Conservation (phyloP, 2,113 vertebrate species). For the Syngnathoides biaculeatus region DNA sequence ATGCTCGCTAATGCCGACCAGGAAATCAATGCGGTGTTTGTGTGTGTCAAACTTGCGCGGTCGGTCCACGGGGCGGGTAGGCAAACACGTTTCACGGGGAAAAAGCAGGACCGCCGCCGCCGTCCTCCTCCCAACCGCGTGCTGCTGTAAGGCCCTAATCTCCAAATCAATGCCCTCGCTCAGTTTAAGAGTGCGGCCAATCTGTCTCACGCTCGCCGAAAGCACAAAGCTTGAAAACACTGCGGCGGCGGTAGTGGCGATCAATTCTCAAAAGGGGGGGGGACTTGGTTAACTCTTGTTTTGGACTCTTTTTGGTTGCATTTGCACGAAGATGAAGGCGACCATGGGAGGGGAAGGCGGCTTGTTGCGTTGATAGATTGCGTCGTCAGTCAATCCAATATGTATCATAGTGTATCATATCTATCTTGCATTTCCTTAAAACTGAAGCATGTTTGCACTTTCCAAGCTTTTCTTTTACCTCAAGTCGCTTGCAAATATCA, state of each 20-base stretch:
- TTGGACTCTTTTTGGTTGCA: background rate
- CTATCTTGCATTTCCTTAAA: background rate
- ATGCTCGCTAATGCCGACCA: background rate
- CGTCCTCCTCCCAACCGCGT: background rate
- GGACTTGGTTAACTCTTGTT: background rate
- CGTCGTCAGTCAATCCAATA: background rate
- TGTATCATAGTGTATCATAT: too few relatives aligned
- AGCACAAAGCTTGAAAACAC: background rate
- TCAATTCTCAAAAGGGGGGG: background rate
- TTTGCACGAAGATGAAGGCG: background rate
- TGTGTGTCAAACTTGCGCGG: background rate
- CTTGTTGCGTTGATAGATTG: background rate
- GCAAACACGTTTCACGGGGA: background rate
- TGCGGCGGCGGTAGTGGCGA: background rate
- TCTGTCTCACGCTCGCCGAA: background rate
- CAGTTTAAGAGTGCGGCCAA: background rate
- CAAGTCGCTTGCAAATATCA: background rate
- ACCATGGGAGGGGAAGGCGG: background rate
- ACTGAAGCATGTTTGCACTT: background rate
- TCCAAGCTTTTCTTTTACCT: background rate
- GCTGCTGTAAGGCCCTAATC: conserved; percentile 1
- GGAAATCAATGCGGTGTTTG: conserved; percentile 2
- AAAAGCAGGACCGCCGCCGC: background rate
- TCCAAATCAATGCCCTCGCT: background rate
- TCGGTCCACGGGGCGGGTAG: background rate